Evolutionary conservation across 2,797 vertebrate genomes (phyloP), one percentile per base, ranked within the genome.

Genomic region (Rhinophrynus dorsalis): DNA sequence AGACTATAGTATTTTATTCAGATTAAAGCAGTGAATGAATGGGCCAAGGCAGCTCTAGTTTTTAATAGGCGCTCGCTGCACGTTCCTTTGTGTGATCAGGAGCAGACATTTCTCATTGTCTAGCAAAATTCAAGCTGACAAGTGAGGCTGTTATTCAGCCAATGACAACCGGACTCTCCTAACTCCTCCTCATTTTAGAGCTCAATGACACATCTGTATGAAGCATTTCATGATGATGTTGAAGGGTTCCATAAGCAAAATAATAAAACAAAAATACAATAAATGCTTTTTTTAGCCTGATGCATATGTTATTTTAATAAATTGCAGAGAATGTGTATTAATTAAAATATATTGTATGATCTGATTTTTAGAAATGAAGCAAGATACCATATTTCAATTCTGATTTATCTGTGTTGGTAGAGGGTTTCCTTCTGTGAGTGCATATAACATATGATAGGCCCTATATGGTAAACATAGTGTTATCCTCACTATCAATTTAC

Each of bases 11-110:
- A 59, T 82, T 77, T 76, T 76, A 75, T 65, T 84, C 80, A 78
- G 80, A 80, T 72, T 81, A 76, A 78, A 76, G 82, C 85, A 87
- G 83, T 86, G 83, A 67, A 58, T 68, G 68, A 74, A 86, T 32
- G 32, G 6, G 12, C 5, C 42, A 47, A 38, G 38, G 82, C 74
- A 61, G 0, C 85, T 84, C 81, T 85, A 84, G 76, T 76, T 18
- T 8, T 44, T 44, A 44, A 80, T 74, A 84, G 79, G 81, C 82
- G 80, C 77, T 38, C 54, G 44, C 21, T 51, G 11, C 26, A 50
- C 37, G 55, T 61, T 71, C 72, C 17, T 33, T 59, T 37, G 67
- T 68, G 18, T 58, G n/a, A 68, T 64, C 35, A 17, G 35, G 68
- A 69, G 47, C 0, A 68, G 62, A 66, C 61, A 12, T 55, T 51